phyloP scores from a whole-genome alignment of 2,797 vertebrate genomes.

The Heliangelus exortis region DNA sequence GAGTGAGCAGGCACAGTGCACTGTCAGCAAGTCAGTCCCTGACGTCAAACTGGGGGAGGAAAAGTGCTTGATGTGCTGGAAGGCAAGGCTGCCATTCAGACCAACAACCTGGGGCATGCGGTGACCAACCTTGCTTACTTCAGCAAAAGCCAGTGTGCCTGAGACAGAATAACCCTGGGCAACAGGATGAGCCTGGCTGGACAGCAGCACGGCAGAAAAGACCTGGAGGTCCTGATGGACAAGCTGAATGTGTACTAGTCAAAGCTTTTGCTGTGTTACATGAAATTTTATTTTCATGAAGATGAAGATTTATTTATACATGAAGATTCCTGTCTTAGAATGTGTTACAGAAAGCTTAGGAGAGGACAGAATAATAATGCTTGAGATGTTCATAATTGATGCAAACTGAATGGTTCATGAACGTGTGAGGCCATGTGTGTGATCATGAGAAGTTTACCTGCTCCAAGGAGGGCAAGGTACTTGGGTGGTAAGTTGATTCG shows the following conservation, averaged over 20 bases:
- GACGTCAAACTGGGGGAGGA: neutral
- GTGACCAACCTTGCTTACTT: neutral
- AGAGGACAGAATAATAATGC: neutral
- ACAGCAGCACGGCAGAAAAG: neutral
- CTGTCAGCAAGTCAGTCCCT: rapidly evolving
- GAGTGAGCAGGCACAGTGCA: rapidly evolving
- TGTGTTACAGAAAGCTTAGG: neutral
- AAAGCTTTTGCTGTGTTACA: neutral
- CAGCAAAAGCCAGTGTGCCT: neutral
- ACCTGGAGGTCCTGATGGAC: neutral
- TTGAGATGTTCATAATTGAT: neutral
- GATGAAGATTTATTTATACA: too few relatives aligned
- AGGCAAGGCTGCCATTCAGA: neutral
- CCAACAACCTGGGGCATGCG: neutral
- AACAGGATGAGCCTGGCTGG: neutral
- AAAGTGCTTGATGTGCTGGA: neutral
- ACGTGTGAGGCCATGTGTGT: neutral
- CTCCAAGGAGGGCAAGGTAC: neutral
- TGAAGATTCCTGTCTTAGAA: neutral
- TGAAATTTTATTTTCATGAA: neutral
- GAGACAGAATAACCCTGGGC: neutral
- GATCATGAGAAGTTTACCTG: neutral
- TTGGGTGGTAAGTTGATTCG: rapidly evolving
- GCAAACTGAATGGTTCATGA: neutral
- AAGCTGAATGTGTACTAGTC: neutral